Base-by-base conservation (phyloP, 2,113 vertebrate species). In the Gambusia affinis region DNA sequence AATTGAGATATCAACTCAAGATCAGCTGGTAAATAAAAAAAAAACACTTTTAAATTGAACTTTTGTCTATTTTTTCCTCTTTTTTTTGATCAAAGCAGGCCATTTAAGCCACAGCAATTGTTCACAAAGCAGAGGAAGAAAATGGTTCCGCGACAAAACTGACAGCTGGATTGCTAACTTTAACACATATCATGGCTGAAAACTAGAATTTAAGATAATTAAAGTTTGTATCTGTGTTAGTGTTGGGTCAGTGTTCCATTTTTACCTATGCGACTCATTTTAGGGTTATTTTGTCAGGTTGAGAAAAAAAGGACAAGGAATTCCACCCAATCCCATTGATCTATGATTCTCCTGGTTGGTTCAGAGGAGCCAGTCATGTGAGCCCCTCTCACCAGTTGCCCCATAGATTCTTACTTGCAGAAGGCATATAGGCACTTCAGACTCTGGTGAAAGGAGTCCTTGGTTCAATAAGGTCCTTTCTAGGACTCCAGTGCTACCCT, bases 401-500 rank as follows among this genome's bases (percentile, higher is more conserved):
- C 22, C 19, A 57, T 57, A 24, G 51, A 8, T 24, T 8, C 51
- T 57, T 57, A 22, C 51, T 24, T 57, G 8, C 17, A 57, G 22
- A 57, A n/a, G 22, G 51, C 51, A n/a, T 57, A 24, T 24, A n/a
- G 24, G 19, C 7, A 57, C 22, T n/a, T 19, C 51, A 57, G 22
- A n/a, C 22, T 10, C 17, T 54, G 51, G 22, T n/a, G 22, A 57
- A 19, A 57, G 51, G 51, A n/a, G 51, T 57, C 51, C 51, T 57
- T 8, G 22, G 24, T n/a, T 27, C 30, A 63, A 0, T 61, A 31
- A 57, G 66, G 75, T 84, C 70, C 64, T 79, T 61, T 80, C 27
- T 3, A 33, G 72, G 61, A 12, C 12, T 44, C 22, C 8, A 22
- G 61, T 70, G 27, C 14, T 24, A 60, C 60, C 35, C 27, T 64